phyloP scores from a whole-genome alignment of 1,140 invertebrate genomes.

The Drosophila fuyamai region DNA sequence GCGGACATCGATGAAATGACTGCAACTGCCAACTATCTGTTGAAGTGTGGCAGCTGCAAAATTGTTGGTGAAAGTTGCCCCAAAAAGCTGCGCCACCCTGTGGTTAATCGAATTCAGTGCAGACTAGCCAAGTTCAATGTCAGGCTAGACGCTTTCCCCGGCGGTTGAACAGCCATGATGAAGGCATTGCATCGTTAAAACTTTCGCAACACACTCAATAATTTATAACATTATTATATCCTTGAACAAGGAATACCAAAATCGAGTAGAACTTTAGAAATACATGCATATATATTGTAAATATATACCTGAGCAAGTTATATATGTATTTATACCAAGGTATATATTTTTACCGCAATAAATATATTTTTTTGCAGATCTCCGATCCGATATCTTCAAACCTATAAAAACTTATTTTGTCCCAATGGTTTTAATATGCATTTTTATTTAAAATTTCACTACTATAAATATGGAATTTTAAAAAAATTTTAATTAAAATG shows the following conservation, averaged over 20 bases:
- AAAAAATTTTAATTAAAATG: too few species aligned
- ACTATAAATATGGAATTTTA: too few species aligned
- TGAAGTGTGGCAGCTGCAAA: constrained; percentile 48
- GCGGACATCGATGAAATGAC: constrained; percentile 28
- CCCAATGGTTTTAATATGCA: too few species aligned
- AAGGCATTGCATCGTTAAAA: constrained; percentile 12
- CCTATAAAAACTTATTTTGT: too few species aligned
- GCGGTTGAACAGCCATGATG: constrained; percentile 13
- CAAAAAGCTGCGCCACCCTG: constrained; percentile 25
- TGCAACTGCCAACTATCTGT: constrained; percentile 49
- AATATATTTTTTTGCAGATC: too few species aligned
- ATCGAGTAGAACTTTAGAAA: neutral
- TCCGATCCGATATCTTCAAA: too few species aligned
- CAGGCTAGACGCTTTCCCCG: constrained; percentile 14
- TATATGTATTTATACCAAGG: too few species aligned
- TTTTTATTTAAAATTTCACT: too few species aligned
- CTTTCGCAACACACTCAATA: constrained; percentile 21
- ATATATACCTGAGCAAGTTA: too few species aligned
- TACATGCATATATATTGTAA: neutral
- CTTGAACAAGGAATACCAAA: neutral
- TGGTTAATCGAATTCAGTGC: constrained; percentile 34
- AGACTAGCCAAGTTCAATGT: constrained; percentile 36
- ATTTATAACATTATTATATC: neutral
- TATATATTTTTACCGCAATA: too few species aligned
- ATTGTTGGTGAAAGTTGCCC: constrained; percentile 42